Percentiles rank a stretch among this genome's conserved stretches.
phyloP scores from a whole-genome alignment of 2,797 vertebrate genomes.

The Acridotheres tristis region DNA sequence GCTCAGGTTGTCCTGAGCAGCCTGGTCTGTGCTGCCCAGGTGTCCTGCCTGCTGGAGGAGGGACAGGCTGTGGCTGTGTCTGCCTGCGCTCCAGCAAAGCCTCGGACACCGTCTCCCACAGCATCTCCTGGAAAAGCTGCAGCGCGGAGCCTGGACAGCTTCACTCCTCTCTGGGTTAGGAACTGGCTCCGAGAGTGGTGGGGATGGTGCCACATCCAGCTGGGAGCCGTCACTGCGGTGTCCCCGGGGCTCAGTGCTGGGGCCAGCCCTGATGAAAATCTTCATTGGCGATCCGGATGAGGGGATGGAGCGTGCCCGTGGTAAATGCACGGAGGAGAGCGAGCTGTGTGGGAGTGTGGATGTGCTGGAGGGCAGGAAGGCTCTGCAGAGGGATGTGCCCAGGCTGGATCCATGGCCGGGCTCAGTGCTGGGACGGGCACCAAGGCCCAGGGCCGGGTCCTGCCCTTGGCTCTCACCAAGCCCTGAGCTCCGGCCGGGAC shows the following conservation, averaged over 20 bases:
- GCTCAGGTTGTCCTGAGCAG: fast-evolving
- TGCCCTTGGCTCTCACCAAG: too few species aligned
- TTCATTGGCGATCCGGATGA: background rate
- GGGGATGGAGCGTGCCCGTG: fast-evolving
- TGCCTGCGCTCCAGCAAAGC: background rate
- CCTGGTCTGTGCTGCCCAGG: fast-evolving
- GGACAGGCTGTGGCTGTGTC: background rate
- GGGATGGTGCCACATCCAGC: background rate
- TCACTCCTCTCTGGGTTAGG: background rate
- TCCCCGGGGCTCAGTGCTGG: background rate
- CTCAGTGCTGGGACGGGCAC: background rate
- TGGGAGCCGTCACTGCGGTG: background rate
- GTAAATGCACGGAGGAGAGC: background rate
- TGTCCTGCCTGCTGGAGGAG: background rate
- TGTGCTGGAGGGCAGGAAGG: background rate
- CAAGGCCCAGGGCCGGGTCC: too few species aligned
- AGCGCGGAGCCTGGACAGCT: background rate
- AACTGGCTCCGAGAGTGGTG: background rate
- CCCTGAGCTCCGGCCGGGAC: too few species aligned
- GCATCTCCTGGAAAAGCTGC: background rate
- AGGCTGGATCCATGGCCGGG: background rate
- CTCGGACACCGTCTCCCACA: fast-evolving
- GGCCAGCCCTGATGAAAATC: background rate
- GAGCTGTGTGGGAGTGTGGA: background rate
- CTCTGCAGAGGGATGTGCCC: background rate